phyloP scores from a whole-genome alignment of 2,797 vertebrate genomes.

The Triplophysa bombifrons region DNA sequence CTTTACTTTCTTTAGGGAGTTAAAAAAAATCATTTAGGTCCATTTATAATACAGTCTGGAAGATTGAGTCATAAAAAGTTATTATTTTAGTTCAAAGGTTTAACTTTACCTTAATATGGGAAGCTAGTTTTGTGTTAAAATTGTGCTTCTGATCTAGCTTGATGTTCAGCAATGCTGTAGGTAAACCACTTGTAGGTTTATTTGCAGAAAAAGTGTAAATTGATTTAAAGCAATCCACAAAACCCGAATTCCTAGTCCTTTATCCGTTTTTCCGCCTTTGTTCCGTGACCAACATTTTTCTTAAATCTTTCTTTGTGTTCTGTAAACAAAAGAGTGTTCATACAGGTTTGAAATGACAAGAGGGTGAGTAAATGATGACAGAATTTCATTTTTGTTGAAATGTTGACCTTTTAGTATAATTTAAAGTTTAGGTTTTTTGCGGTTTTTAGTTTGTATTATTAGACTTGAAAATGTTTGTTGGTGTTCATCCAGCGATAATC shows the following conservation, averaged over 20 bases:
- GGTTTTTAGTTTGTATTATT: too few relatives aligned
- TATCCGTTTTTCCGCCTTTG: too few relatives aligned
- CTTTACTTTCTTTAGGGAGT: conserved; percentile 12
- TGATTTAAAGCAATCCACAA: neutral
- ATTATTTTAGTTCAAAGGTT: neutral
- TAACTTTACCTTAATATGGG: neutral
- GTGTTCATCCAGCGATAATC: neutral
- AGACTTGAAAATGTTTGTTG: neutral
- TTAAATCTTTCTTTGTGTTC: too few relatives aligned
- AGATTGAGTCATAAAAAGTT: conserved; percentile 5
- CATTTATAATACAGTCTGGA: conserved; percentile 21
- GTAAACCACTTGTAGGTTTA: neutral
- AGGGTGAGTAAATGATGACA: too few relatives aligned
- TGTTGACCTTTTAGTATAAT: too few relatives aligned
- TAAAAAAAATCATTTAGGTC: conserved; percentile 24
- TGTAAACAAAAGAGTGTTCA: too few relatives aligned
- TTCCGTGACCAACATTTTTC: too few relatives aligned
- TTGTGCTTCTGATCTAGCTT: too few relatives aligned
- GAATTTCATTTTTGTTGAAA: too few relatives aligned
- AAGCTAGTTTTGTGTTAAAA: neutral
- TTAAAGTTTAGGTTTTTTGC: too few relatives aligned
- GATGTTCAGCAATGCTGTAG: too few relatives aligned
- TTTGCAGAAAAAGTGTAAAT: neutral
- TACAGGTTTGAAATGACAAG: too few relatives aligned
- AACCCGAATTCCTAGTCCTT: neutral